A percentile compares a stretch with the other conserved stretches of the same genome.
Evolutionary conservation across 1,140 invertebrate genomes (phyloP).

Genomic region (Cepaea nemoralis): DNA sequence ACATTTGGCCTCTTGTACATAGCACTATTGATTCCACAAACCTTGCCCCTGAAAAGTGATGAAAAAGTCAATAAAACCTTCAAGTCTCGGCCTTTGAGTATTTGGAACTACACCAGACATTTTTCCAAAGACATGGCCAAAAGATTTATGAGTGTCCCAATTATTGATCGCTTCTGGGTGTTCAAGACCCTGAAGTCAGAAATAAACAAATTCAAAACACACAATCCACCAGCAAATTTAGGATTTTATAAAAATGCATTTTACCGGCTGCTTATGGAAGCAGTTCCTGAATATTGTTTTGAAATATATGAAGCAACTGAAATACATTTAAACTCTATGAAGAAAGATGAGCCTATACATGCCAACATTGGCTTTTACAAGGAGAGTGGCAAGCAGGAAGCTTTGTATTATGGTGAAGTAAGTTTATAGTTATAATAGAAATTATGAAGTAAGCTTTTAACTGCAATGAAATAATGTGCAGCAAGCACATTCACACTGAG

Average conservation of each 20-base stretch:
- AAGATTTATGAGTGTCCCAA: neutral
- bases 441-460: too few species aligned
- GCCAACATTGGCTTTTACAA: neutral
- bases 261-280: neutral
- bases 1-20: neutral
- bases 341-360: neutral
- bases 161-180: neutral
- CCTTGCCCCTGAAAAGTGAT: neutral
- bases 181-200: neutral
- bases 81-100: neutral
- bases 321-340: neutral
- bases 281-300: neutral
- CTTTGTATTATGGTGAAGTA: slow-evolving; percentile 20
- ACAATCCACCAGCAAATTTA: neutral
- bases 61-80: neutral
- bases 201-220: neutral
- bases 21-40: neutral
- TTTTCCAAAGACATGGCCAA: neutral
- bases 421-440: neutral
- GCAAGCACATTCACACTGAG: too few species aligned
- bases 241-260: slow-evolving; percentile 10
- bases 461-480: too few species aligned
- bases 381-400: neutral
- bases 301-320: neutral
- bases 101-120: neutral